Conservation (phyloP, 2,113 vertebrate genomes). For the Semnornis frantzii region DNA sequence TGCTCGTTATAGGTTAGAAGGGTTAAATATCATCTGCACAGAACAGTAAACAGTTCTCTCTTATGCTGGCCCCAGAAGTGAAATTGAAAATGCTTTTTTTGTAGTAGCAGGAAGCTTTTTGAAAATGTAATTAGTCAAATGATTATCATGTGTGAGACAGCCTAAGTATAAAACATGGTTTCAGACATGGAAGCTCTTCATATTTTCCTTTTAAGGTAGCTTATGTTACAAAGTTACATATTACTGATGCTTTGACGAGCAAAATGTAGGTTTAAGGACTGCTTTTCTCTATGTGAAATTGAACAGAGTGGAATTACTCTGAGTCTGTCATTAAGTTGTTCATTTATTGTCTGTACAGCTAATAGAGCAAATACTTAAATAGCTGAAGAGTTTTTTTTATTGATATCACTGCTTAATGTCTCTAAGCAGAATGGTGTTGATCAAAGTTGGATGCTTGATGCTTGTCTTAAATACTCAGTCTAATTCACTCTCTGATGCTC, state of each 20-base stretch:
- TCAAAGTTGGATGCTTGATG: background rate
- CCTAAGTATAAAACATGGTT: background rate
- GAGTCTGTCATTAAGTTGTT: background rate
- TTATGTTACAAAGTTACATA: background rate
- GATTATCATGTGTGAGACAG: background rate
- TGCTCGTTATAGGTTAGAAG: background rate
- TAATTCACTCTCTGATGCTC: background rate
- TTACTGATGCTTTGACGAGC: background rate
- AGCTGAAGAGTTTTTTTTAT: background rate
- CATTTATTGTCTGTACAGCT: background rate
- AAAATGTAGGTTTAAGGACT: background rate
- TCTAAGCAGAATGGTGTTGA: background rate
- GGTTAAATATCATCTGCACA: background rate
- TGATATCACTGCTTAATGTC: background rate
- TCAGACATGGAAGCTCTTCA: background rate
- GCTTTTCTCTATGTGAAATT: background rate
- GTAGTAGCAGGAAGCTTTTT: background rate
- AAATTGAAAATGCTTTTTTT: background rate
- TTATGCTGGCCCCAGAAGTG: background rate
- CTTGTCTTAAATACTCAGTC: background rate
- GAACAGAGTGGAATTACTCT: background rate
- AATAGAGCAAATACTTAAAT: background rate
- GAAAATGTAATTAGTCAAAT: background rate
- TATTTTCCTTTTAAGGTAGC: background rate
- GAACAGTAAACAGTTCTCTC: background rate